Conservation (phyloP, 1,140 invertebrate genomes). For the Micrasema minimum region DNA sequence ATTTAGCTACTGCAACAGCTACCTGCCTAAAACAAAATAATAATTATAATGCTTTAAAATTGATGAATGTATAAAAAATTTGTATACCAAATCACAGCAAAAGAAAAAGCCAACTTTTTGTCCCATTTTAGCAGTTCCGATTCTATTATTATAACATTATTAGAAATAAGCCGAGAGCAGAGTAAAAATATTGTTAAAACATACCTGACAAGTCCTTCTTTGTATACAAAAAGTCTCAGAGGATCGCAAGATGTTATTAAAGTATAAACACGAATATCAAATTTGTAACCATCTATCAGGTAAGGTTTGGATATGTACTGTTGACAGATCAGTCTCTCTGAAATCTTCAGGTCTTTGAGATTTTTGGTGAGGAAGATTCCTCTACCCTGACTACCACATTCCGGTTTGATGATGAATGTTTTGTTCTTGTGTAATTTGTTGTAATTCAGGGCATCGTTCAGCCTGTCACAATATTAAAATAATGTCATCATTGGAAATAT, state of each 20-base stretch:
- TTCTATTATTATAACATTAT: no score
- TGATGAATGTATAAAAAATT: no score
- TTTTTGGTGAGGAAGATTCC: slow-evolving; percentile 86
- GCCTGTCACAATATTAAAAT: slow-evolving; percentile 59
- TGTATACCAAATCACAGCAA: no score
- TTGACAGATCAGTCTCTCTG: slow-evolving; percentile 87
- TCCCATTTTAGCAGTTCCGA: no score
- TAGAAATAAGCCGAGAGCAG: no score
- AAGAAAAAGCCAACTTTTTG: no score
- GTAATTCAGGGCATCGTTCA: slow-evolving; percentile 73
- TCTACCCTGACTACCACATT: slow-evolving; percentile 85
- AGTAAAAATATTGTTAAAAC: background rate
- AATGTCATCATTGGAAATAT: background rate
- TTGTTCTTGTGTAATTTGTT: slow-evolving; percentile 74
- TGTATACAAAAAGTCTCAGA: slow-evolving; percentile 91
- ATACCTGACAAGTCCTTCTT: slow-evolving; percentile 91
- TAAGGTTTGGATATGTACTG: slow-evolving; percentile 74
- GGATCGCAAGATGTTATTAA: slow-evolving; percentile 95
- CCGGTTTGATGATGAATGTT: slow-evolving; percentile 91
- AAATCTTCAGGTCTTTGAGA: slow-evolving; percentile 80
- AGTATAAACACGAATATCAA: slow-evolving; percentile 94
- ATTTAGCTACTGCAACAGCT: no score
- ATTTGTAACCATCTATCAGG: slow-evolving; percentile 96
- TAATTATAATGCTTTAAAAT: slow-evolving; percentile 4
- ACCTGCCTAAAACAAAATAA: no score